Evolutionary conservation across 2,888 invertebrate genomes (phyloP).

Genomic region (Aphidoletes aphidimyza): DNA sequence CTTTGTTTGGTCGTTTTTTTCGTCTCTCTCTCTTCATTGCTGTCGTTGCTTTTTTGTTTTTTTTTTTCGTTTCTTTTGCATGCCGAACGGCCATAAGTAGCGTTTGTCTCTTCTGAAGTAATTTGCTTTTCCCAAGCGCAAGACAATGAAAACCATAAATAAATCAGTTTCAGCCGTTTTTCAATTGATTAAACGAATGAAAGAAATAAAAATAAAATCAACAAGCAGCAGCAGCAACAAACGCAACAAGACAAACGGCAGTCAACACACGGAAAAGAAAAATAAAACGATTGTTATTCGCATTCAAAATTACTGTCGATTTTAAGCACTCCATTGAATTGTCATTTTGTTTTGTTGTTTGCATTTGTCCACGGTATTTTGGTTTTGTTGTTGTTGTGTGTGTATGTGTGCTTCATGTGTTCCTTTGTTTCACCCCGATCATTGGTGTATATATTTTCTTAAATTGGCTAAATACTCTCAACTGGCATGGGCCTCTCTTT

Average conservation of each 20-base stretch:
- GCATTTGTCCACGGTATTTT: slow-evolving; percentile 24
- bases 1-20: neutral
- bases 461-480: slow-evolving; percentile 40
- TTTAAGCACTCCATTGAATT: slow-evolving; percentile 49
- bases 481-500: neutral
- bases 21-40: neutral
- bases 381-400: too few species aligned
- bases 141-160: slow-evolving; percentile 53
- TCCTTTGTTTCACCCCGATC: neutral
- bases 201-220: neutral
- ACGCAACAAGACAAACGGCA: neutral
- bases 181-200: slow-evolving; percentile 30
- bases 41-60: neutral
- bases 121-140: slow-evolving; percentile 49
- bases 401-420: neutral
- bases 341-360: slow-evolving; percentile 33
- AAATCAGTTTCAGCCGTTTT: slow-evolving; percentile 48
- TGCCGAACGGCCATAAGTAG: slow-evolving; percentile 34
- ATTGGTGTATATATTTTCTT: neutral
- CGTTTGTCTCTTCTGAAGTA: slow-evolving; percentile 25
- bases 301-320: slow-evolving; percentile 48
- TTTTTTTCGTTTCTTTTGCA: neutral
- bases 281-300: slow-evolving; percentile 27
- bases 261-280: neutral
- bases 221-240: neutral